Conservation (phyloP, 2,113 vertebrate species). For the Tympanuchus pallidicinctus region DNA sequence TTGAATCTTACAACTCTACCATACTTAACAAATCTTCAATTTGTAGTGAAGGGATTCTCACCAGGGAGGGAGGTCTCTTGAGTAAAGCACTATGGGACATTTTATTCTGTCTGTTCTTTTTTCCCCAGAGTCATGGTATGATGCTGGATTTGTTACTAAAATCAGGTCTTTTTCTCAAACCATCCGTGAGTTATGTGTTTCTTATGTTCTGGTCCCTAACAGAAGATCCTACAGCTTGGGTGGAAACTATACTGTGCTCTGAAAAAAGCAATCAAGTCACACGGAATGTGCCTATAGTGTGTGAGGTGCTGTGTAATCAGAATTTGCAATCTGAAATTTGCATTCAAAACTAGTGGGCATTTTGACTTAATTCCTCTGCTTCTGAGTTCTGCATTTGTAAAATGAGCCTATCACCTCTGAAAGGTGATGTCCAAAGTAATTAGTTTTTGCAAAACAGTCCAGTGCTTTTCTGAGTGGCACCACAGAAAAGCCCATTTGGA, state of each 20-base stretch:
- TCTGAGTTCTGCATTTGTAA: neutral
- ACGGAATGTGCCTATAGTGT: neutral
- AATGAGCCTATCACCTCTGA: neutral
- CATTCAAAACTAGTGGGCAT: neutral
- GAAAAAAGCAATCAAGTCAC: neutral
- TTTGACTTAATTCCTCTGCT: conserved; percentile 24
- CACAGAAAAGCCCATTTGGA: neutral
- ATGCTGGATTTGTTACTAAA: neutral
- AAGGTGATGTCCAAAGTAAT: conserved; percentile 38
- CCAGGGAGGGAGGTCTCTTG: neutral
- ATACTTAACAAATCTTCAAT: neutral
- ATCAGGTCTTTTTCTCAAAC: neutral
- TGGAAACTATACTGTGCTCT: neutral
- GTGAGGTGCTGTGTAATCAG: neutral
- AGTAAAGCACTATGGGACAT: neutral
- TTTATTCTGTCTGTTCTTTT: neutral
- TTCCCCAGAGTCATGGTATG: neutral
- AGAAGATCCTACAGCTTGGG: neutral
- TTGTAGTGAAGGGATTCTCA: fast-evolving
- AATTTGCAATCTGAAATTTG: neutral
- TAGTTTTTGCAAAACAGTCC: conserved; percentile 18
- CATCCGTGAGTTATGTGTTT: neutral
- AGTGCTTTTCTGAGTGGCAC: conserved; percentile 24
- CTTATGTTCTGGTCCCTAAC: neutral
- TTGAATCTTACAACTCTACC: neutral